Evolutionary conservation across 1,140 invertebrate genomes (phyloP), one percentile per base, ranked within the genome.

Genomic region (Spodoptera litura): DNA sequence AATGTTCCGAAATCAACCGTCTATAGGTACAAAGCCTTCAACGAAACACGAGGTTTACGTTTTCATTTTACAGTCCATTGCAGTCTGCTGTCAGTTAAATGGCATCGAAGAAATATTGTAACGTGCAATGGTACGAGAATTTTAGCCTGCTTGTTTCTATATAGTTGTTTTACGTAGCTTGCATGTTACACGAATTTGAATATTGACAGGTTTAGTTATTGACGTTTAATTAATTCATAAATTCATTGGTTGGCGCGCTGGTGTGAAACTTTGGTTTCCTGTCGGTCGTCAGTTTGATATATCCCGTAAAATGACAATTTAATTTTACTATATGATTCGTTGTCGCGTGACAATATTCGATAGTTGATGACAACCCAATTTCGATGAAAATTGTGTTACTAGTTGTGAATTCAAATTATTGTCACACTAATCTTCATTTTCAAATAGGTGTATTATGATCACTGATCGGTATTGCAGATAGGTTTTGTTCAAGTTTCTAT

Each of bases 221-320:
- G 72, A 75, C 72, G 58, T 75, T 62, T 61, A 75, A 75, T 75
- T 75, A 75, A 75, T 75, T 75, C 58, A 75, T 62, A 62, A 75
- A 75, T 75, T 75, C 72, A 62, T 44, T 27, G 49, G 56, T 13
- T 62, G 49, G 71, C 25, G 31, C 71, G 56, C 71, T 73, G 25
- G 66, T 70, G 35, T 44, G 71, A 73, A 73, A 73, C 38, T 59
- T 73, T 44, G 56, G 71, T 73, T 73, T 73, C 38, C 71, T 73
- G 71, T 59, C 55, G 71, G 55, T 73, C 35, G 56, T 59, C 56
- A 44, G 53, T 73, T 59, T 73, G 71, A 49, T 59, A 73, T 73
- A 53, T 70, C 66, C 49, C 25, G 66, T 53, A 31, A 70, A 70
- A 70, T 70, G 66, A 73, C 56, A 73, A 73, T 73, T 73, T 59